phyloP scores from a whole-genome alignment of 92 coral and sea anemone genomes.

The Zoanthus sansibaricus region DNA sequence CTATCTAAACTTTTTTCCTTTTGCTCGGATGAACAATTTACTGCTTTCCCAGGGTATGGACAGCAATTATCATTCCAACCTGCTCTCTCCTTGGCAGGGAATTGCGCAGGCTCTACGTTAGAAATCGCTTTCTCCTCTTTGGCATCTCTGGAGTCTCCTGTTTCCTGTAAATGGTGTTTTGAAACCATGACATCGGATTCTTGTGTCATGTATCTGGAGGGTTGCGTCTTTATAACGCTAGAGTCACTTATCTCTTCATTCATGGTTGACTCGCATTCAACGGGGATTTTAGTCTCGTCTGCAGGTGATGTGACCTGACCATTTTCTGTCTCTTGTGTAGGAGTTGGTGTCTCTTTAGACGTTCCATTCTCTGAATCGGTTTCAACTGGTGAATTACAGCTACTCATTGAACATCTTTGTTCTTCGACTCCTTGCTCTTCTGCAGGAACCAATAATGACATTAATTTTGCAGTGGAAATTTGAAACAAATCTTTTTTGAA shows the following conservation, averaged over 20 bases:
- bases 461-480: too few relatives aligned
- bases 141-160: neutral
- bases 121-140: neutral
- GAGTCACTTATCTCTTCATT: neutral
- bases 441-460: too few relatives aligned
- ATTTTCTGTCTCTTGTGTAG: neutral
- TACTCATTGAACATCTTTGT: neutral
- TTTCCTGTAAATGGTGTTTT: neutral
- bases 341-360: conserved; percentile 13
- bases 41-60: neutral
- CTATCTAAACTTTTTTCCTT: neutral
- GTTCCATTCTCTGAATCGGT: conserved; percentile 3
- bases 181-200: neutral
- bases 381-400: neutral
- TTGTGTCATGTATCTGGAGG: neutral
- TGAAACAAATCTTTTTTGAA: too few relatives aligned
- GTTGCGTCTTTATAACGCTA: neutral
- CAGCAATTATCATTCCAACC: neutral
- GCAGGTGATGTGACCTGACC: neutral
- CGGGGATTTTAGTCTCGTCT: neutral
- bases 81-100: neutral
- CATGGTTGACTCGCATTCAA: too few relatives aligned
- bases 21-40: neutral
- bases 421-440: too few relatives aligned
- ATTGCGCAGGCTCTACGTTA: neutral